phyloP scores from a whole-genome alignment of 2,888 invertebrate genomes.

The Slavum lentiscoides region DNA sequence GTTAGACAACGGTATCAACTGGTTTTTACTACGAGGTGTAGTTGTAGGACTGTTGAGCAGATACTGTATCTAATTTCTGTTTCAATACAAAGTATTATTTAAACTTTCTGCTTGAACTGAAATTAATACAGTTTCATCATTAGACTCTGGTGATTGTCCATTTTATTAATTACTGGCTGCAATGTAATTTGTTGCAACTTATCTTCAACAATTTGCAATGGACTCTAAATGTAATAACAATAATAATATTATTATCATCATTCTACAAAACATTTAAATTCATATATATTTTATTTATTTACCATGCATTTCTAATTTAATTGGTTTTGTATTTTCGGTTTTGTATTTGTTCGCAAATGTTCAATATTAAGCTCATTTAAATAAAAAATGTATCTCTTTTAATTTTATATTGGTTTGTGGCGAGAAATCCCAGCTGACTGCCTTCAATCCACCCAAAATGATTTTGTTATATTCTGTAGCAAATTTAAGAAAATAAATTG shows the following conservation, averaged over 20 bases:
- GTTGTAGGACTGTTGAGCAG: background rate
- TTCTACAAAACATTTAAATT: background rate
- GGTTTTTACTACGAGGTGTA: constrained; percentile 39
- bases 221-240: constrained; percentile 24
- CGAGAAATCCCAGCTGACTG: constrained; percentile 47
- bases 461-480: constrained; percentile 46
- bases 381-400: constrained; percentile 38
- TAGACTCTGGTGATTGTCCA: constrained; percentile 32
- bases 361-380: constrained; percentile 41
- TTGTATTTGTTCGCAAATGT: constrained; percentile 26
- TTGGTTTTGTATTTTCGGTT: constrained; percentile 34
- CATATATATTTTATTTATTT: constrained; percentile 6
- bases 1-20: constrained; percentile 41
- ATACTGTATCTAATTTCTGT: constrained; percentile 27
- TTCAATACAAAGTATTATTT: constrained; percentile 45
- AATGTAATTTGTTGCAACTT: constrained; percentile 33
- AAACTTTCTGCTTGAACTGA: constrained; percentile 35
- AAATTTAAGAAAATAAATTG: background rate
- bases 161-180: constrained; percentile 25
- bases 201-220: constrained; percentile 37
- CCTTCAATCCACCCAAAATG: constrained; percentile 49
- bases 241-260: background rate
- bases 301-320: constrained; percentile 36
- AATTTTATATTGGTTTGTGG: constrained; percentile 46
- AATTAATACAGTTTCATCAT: constrained; percentile 42